These are phyloP conservation scores for Sinocyclocheilus grahami DNA, from an alignment of 2,113 vertebrate species.

Conservation along the genomic window DNA sequence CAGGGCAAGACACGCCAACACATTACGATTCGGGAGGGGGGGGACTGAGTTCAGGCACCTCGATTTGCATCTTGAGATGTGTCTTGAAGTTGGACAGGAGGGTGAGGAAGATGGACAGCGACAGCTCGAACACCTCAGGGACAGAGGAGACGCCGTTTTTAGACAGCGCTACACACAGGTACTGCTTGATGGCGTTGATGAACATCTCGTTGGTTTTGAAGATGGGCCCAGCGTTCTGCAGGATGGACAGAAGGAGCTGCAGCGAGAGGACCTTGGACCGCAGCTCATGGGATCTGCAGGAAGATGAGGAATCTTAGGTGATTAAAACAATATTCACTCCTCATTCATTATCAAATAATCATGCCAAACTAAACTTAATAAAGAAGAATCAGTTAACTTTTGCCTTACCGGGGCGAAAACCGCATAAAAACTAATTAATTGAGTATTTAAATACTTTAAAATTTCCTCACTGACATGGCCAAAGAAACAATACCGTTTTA, in stretches of 20 bases:
- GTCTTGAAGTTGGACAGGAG: constrained; percentile 99
- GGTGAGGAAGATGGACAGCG: constrained; percentile 98
- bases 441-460: neutral
- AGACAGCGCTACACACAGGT: constrained; percentile 96
- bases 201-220: constrained; percentile 99
- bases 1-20: neutral
- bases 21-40: neutral
- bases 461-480: neutral
- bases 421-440: neutral
- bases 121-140: constrained; percentile 98
- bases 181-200: constrained; percentile 99
- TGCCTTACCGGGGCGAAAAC: too few species aligned
- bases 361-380: neutral
- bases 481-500: neutral
- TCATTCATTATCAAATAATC: neutral
- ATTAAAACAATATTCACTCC: neutral
- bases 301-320: neutral
- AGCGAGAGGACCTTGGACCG: constrained; percentile 97
- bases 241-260: constrained; percentile 96
- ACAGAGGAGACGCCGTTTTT: constrained; percentile 99
- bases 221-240: constrained; percentile 97
- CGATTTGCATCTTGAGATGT: constrained; percentile 99
- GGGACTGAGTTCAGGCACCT: constrained; percentile 75
- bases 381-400: neutral
- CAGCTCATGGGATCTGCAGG: constrained; percentile 91